A percentile compares a stretch with the other conserved stretches of the same genome.
Evolutionary conservation across 2,113 vertebrate genomes (phyloP).

Genomic region (Alexandromys fortis): DNA sequence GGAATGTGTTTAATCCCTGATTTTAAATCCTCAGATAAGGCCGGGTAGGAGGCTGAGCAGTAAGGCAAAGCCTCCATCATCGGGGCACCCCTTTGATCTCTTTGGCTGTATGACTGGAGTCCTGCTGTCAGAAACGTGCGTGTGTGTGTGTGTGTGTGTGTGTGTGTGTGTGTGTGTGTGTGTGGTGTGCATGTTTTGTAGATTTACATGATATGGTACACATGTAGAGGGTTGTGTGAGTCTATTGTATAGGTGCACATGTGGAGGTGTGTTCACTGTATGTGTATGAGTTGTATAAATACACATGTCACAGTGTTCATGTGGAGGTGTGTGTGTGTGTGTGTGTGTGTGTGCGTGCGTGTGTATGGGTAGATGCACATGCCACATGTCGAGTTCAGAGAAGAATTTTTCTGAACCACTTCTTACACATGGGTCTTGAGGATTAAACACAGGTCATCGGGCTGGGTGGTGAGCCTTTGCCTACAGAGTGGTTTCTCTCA

Average conservation of each 20-base stretch:
- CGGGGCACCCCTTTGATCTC: not conserved
- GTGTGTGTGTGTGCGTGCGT: not conserved
- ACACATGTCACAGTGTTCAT: too few species aligned
- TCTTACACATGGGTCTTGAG: not conserved
- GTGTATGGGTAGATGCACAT: not conserved
- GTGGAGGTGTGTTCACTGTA: not conserved
- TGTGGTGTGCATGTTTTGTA: not conserved
- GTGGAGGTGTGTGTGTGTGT: not conserved
- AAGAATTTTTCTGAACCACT: not conserved
- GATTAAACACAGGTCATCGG: too few species aligned
- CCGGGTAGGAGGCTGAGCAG: not conserved
- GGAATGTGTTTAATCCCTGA: conserved; percentile 19
- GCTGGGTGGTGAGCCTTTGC: not conserved
- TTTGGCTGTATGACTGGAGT: not conserved
- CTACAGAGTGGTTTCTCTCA: too few species aligned
- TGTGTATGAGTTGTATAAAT: not conserved
- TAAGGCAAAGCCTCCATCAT: not conserved
- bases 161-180: not conserved
- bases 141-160: not conserved
- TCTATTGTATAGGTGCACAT: not conserved
- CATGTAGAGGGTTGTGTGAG: not conserved
- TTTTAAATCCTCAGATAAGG: not conserved
- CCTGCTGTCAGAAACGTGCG: not conserved
- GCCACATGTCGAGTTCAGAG: not conserved
- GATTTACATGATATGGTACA: not conserved